phyloP scores from a whole-genome alignment of 2,888 invertebrate species.

The Nephrotoma appendiculata region DNA sequence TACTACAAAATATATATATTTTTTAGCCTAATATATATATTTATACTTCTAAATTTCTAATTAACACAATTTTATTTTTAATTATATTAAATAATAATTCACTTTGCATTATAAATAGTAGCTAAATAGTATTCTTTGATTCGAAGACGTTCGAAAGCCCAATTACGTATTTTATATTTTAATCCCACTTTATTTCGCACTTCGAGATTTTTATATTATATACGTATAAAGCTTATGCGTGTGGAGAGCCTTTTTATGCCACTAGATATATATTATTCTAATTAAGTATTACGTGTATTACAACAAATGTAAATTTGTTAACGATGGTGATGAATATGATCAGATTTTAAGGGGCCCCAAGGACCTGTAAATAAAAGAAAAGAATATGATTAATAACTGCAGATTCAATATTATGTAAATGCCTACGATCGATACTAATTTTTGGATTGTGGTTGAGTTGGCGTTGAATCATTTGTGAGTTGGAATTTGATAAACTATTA shows the following conservation, averaged over 20 bases:
- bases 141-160: background rate
- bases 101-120: background rate
- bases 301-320: background rate
- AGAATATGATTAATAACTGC: background rate
- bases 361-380: background rate
- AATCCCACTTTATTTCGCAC: background rate
- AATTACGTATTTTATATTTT: background rate
- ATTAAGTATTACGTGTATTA: background rate
- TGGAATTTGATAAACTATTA: background rate
- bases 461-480: background rate
- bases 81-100: background rate
- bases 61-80: background rate
- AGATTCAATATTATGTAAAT: background rate
- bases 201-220: background rate
- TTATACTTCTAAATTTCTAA: background rate
- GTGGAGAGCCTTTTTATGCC: background rate
- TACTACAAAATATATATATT: background rate
- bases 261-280: background rate
- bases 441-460: background rate
- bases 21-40: background rate
- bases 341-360: background rate
- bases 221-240: background rate
- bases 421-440: background rate
- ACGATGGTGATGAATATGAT: background rate
- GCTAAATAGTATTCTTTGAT: background rate